phyloP scores from a whole-genome alignment of 1,140 invertebrate species.

The Solen grandis region DNA sequence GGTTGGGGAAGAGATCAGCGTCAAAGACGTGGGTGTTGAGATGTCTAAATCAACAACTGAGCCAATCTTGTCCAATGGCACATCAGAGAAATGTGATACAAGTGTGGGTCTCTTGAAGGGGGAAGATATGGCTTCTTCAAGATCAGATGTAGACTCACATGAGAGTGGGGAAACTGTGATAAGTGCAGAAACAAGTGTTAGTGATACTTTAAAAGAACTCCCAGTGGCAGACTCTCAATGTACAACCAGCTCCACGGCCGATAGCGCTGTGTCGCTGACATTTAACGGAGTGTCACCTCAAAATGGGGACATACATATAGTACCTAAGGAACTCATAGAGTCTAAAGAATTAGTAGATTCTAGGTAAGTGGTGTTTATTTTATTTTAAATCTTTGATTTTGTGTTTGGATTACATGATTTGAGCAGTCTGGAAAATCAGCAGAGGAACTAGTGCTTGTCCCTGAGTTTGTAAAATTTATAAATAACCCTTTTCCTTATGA shows the following conservation, averaged over 20 bases:
- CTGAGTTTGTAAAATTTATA: too few relatives aligned
- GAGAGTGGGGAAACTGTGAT: background rate
- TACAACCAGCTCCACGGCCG: conserved; percentile 13
- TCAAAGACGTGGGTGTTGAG: background rate
- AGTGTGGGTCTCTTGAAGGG: background rate
- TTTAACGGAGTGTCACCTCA: conserved; percentile 41
- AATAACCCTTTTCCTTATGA: too few relatives aligned
- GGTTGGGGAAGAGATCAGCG: conserved; percentile 22
- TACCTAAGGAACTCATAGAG: conserved; percentile 21
- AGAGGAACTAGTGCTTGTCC: too few relatives aligned
- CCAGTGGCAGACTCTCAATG: conserved; percentile 40
- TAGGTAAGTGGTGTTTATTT: conserved; percentile 21
- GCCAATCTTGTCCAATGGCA: background rate
- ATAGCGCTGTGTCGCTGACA: conserved; percentile 49
- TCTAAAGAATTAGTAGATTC: conserved; percentile 46
- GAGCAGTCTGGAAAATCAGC: too few relatives aligned
- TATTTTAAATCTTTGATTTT: conserved; percentile 31
- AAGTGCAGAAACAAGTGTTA: background rate
- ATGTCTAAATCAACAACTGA: background rate
- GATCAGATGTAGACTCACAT: conserved; percentile 16
- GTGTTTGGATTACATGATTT: conserved; percentile 13
- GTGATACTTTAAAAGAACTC: conserved; percentile 14
- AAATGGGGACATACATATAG: conserved; percentile 44
- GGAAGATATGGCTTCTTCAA: conserved; percentile 1
- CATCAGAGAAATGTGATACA: background rate